Evolutionary conservation across 2,888 invertebrate genomes (phyloP), one percentile per base, ranked within the genome.

Genomic region (Nemoura dubitans): DNA sequence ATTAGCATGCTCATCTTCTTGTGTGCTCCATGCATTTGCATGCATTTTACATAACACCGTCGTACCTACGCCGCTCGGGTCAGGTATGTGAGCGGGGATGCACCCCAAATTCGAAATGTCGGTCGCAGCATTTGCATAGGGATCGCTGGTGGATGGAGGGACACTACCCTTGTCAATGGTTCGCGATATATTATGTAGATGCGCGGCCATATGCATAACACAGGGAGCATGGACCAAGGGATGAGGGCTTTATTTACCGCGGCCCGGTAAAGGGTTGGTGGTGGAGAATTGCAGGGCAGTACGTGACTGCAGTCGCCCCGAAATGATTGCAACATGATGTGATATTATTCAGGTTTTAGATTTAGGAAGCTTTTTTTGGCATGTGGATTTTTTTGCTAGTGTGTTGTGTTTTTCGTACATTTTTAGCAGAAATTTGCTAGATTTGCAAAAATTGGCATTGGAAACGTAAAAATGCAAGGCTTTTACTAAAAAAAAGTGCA

Each of bases 1-100:
- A 26, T 78, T 78, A 27, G 78, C 78, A 78, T 78, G 78, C 78
- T 78, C 78, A 78, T 78, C 78, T 78, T 78, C 78, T 10, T 1
- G 27, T 21, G 76, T 26, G 3, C 76, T 3, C 3, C 5, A 25
- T 76, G 59, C 59, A 78, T 78, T 78, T 78, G 78, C 78, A 78
- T 78, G 16, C 36, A 10, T 36, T 36, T 36, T 6, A 10, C 36
- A 36, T 36, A 3, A 10, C 10, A 36, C 10, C 36, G 36, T 36
- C 10, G 59, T 59, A 3, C 59, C 59, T 21, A 21, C 59, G 59
- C 36, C 36, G 36, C 3, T 36, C 10, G 36, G 36, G 36, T 6
- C 6, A 59, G 10, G 16, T 14, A 59, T 10, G 59, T 21, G n/a
- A n/a, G n/a, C n/a, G n/a, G n/a, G n/a, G 21, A 2, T 21, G 59